phyloP scores from a whole-genome alignment of 2,113 vertebrate genomes.

The Phylloscopus whistleri region DNA sequence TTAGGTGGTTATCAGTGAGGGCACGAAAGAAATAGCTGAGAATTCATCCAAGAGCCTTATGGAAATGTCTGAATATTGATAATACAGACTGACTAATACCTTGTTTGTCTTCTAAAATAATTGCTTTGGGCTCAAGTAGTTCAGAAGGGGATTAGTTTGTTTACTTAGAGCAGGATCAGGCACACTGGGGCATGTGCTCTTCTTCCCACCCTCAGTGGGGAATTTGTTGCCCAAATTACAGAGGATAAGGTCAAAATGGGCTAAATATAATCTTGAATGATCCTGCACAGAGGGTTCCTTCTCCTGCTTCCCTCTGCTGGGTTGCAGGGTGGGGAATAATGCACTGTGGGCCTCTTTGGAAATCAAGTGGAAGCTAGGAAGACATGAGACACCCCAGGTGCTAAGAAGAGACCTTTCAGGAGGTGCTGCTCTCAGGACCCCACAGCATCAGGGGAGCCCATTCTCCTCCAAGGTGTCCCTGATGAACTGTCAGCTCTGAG shows the following conservation, averaged over 20 bases:
- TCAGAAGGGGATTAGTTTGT: not conserved
- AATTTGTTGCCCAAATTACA: not conserved
- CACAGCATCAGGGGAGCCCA: fast-evolving
- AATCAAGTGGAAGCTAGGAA: not conserved
- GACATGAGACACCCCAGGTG: not conserved
- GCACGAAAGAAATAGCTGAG: not conserved
- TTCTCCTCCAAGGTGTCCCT: fast-evolving
- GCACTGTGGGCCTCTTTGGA: not conserved
- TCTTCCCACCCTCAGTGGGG: not conserved
- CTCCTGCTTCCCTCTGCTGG: not conserved
- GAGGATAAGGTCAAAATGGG: not conserved
- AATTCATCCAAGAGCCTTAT: not conserved
- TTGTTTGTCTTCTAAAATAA: not conserved
- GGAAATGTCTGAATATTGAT: not conserved
- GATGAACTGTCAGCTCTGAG: not conserved
- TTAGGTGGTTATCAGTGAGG: not conserved
- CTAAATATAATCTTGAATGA: not conserved
- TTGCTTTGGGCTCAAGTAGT: not conserved
- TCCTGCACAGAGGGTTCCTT: not conserved
- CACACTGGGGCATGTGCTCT: not conserved
- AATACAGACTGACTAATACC: not conserved
- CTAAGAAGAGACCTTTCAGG: not conserved
- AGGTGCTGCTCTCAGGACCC: not conserved
- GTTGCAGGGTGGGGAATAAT: not conserved
- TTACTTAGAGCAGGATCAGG: not conserved